These are phyloP conservation scores for Nephotettix cincticeps DNA, from an alignment of 1,140 invertebrate species.

Conservation along the genomic window DNA sequence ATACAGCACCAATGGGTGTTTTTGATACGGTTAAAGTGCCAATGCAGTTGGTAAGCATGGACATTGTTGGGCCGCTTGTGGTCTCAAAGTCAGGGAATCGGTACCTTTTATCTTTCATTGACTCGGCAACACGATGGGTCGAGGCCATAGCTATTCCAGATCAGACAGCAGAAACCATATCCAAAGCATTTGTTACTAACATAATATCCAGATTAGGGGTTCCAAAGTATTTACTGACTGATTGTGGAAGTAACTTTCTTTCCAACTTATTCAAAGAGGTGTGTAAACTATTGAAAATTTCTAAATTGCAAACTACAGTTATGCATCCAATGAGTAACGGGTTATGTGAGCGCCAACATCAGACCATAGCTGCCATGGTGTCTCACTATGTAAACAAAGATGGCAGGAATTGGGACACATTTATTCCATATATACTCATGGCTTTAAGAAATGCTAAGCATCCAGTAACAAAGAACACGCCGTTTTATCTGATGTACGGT, in stretches of 20 bases:
- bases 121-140: constrained; percentile 41
- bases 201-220: constrained; percentile 39
- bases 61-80: constrained; percentile 39
- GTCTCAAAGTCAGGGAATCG: constrained; percentile 33
- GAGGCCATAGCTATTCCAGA: constrained; percentile 39
- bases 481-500: constrained; percentile 3
- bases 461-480: background rate
- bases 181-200: constrained; percentile 34
- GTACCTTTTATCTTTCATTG: constrained; percentile 40
- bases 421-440: background rate
- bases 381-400: background rate
- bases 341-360: background rate
- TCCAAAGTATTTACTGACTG: constrained; percentile 34
- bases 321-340: background rate
- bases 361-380: background rate
- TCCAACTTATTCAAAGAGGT: constrained; percentile 26
- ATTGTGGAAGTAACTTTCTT: constrained; percentile 38
- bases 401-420: background rate
- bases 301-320: too few relatives aligned
- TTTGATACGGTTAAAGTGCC: background rate
- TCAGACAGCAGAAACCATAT: constrained; percentile 38
- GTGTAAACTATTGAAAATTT: constrained; percentile 20
- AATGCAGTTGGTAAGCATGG: background rate
- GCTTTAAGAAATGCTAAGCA: background rate
- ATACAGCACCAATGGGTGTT: background rate